These are phyloP conservation scores for Ylistrum balloti DNA, from an alignment of 1,140 invertebrate genomes.

Conservation along the genomic window DNA sequence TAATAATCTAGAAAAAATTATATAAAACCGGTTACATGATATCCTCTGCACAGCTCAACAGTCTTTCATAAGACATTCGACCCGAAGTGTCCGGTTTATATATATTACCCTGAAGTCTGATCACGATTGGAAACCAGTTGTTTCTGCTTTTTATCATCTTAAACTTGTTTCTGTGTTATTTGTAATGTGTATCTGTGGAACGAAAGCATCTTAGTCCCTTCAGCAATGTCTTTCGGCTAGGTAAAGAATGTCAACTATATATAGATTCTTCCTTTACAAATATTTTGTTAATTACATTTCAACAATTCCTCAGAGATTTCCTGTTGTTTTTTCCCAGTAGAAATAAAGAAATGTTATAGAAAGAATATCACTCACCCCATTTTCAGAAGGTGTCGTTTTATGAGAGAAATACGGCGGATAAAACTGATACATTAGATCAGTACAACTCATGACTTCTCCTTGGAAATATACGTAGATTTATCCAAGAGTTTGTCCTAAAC, in stretches of 20 bases:
- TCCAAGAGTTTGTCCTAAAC: background rate
- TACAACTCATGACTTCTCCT: conserved; percentile 48
- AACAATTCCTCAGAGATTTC: conserved; percentile 16
- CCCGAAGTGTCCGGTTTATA: background rate
- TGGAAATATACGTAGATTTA: background rate
- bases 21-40: no score
- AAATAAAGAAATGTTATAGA: background rate
- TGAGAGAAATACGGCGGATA: conserved; percentile 45
- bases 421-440: conserved; percentile 55
- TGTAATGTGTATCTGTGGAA: background rate
- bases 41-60: background rate
- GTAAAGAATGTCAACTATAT: conserved; percentile 40
- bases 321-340: background rate
- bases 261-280: background rate
- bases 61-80: background rate
- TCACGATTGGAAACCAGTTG: conserved; percentile 12
- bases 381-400: conserved; percentile 8
- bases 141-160: conserved; percentile 9
- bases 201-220: background rate
- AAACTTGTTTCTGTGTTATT: background rate
- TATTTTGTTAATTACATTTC: conserved; percentile 35
- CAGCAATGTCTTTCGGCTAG: conserved; percentile 26
- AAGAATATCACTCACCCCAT: conserved; percentile 9
- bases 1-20: no score
- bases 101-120: background rate